Conservation (phyloP, 2,797 vertebrate genomes). For the Cheirogaleus major region DNA sequence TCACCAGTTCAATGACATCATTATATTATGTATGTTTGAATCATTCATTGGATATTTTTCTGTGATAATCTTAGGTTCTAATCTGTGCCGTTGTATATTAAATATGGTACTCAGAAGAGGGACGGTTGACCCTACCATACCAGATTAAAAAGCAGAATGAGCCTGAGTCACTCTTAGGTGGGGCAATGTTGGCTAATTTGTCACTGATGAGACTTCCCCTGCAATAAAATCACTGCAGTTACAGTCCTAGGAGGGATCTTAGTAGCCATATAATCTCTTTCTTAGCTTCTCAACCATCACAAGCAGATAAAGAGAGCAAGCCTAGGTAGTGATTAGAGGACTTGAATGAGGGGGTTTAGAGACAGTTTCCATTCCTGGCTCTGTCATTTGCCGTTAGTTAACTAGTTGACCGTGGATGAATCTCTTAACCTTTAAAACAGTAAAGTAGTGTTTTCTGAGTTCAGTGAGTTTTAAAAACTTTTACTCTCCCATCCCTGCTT, state of each 20-base stretch:
- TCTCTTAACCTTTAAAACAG: neutral
- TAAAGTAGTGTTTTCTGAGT: neutral
- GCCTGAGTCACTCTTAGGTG: neutral
- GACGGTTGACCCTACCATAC: neutral
- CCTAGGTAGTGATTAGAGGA: neutral
- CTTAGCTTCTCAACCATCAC: neutral
- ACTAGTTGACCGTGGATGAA: neutral
- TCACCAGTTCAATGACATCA: neutral
- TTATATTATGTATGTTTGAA: neutral
- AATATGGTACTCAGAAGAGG: neutral
- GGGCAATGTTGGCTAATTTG: conserved; percentile 17
- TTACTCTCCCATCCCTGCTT: neutral
- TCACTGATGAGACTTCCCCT: neutral
- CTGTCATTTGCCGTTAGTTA: neutral
- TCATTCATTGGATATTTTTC: conserved; percentile 8
- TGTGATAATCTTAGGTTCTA: neutral
- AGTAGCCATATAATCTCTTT: neutral
- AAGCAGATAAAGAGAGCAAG: conserved; percentile 4
- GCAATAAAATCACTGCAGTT: conserved; percentile 17
- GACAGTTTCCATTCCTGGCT: neutral
- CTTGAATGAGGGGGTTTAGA: neutral
- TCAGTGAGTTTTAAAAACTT: neutral
- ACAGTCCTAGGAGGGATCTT: neutral
- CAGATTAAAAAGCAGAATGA: neutral
- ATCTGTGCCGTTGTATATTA: neutral